These are phyloP conservation scores for Mus pahari DNA, from an alignment of 2,113 vertebrate genomes.

Conservation along the genomic window DNA sequence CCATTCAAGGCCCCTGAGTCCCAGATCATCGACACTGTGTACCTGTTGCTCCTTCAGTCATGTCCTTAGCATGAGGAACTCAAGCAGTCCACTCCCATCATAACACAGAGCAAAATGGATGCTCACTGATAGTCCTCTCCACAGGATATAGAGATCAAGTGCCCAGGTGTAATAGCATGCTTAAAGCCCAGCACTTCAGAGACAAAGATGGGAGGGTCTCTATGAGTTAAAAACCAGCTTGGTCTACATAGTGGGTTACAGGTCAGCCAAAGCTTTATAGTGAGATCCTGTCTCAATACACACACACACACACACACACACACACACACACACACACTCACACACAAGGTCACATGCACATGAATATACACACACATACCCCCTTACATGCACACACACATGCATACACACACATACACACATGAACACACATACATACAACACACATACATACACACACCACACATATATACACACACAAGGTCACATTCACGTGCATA, in stretches of 20 bases:
- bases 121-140: background rate
- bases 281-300: background rate
- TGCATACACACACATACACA: background rate
- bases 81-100: no score
- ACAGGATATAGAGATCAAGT: background rate
- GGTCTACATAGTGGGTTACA: background rate
- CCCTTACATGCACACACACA: background rate
- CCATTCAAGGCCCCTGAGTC: background rate
- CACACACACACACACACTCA: background rate
- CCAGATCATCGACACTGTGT: background rate
- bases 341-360: background rate
- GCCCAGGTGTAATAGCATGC: background rate
- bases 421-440: background rate
- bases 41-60: background rate
- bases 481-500: no score
- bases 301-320: background rate
- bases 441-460: background rate
- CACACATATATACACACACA: background rate
- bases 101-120: background rate
- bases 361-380: background rate
- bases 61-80: background rate
- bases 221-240: background rate
- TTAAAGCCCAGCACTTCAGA: background rate
- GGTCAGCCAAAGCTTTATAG: background rate
- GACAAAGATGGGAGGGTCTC: background rate